Conservation (phyloP, 2,113 vertebrate species). For the Thunnus thynnus region DNA sequence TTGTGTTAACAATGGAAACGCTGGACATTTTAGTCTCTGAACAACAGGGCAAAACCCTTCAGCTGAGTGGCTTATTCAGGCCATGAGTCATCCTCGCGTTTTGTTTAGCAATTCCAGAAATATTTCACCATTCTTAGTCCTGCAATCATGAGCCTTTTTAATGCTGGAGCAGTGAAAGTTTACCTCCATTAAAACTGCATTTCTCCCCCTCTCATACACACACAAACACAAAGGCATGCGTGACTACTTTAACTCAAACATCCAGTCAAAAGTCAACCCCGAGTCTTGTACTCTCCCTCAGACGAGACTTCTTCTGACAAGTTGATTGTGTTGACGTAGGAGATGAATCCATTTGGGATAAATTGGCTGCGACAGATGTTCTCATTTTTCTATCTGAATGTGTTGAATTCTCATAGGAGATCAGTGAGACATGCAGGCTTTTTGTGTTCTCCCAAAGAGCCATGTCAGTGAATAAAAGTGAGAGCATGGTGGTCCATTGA, state of each 20-base stretch:
- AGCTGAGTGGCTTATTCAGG: neutral
- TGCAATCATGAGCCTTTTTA: neutral
- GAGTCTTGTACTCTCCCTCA: neutral
- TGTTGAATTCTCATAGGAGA: conserved; percentile 30
- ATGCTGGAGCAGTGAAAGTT: neutral
- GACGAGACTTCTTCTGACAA: conserved; percentile 24
- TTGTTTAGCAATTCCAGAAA: conserved; percentile 15
- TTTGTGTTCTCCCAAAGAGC: conserved; percentile 59
- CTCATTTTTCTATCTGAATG: conserved; percentile 31
- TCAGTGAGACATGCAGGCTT: conserved; percentile 42
- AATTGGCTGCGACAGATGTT: conserved; percentile 41
- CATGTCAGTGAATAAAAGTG: conserved; percentile 41
- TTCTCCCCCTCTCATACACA: conserved; percentile 8
- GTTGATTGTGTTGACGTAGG: conserved; percentile 4
- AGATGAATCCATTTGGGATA: conserved; percentile 42
- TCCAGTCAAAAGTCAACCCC: neutral
- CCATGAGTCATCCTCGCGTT: conserved; percentile 15
- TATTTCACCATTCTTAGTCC: neutral
- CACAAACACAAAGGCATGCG: neutral
- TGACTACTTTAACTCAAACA: conserved; percentile 6
- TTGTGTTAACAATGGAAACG: conserved; percentile 30
- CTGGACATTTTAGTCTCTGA: conserved; percentile 15
- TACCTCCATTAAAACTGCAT: neutral
- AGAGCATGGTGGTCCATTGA: conserved; percentile 44
- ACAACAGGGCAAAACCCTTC: conserved; percentile 18